Evolutionary conservation across 2,888 invertebrate genomes (phyloP).

Genomic region (Rhamphomyia laevipes): DNA sequence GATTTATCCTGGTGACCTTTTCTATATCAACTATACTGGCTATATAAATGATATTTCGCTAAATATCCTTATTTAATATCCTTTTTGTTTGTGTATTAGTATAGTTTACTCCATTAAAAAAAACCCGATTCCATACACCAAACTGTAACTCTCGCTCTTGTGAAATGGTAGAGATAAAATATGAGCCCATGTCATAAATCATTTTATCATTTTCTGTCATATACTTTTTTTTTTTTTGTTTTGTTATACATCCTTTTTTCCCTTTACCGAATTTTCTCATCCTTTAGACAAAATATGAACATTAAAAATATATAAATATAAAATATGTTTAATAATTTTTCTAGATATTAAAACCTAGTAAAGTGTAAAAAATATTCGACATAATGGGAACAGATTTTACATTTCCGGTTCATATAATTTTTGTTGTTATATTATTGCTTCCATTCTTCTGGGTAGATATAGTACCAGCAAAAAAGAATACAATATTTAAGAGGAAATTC

Average conservation of each 20-base stretch:
- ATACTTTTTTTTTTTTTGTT: background rate
- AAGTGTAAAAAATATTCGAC: background rate
- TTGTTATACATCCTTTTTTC: background rate
- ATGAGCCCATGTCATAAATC: background rate
- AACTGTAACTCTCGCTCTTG: too few relatives aligned
- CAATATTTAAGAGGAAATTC: too few relatives aligned
- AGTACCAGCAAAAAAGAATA: too few relatives aligned
- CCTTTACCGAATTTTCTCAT: background rate
- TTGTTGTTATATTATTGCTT: background rate
- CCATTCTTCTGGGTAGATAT: too few relatives aligned
- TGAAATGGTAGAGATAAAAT: background rate
- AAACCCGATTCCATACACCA: too few relatives aligned
- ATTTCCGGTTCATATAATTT: background rate
- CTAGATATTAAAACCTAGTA: background rate
- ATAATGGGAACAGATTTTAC: constrained; percentile 1
- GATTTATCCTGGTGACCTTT: too few relatives aligned
- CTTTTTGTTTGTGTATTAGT: too few relatives aligned
- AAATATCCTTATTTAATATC: too few relatives aligned
- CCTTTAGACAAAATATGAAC: background rate
- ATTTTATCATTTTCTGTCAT: background rate
- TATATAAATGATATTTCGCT: too few relatives aligned
- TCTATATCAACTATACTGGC: too few relatives aligned
- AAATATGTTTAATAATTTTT: background rate
- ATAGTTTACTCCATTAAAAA: too few relatives aligned
- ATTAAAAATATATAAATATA: background rate